phyloP scores from a whole-genome alignment of 2,888 invertebrate genomes.

The Meghimatium bilineatum region DNA sequence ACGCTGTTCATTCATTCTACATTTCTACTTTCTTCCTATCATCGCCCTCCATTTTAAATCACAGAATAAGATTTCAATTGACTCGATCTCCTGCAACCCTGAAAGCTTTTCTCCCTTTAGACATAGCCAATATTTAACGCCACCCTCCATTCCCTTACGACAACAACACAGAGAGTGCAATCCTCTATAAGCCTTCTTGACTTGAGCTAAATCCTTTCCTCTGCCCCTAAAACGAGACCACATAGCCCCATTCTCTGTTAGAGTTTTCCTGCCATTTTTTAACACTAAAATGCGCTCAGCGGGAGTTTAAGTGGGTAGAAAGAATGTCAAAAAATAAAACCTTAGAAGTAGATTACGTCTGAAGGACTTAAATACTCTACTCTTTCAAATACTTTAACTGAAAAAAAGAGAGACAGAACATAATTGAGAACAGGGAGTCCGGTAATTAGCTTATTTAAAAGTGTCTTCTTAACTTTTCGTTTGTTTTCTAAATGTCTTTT shows the following conservation, averaged over 20 bases:
- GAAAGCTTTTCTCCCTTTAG: background rate
- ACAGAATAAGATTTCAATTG: background rate
- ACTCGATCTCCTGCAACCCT: background rate
- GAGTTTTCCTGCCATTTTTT: background rate
- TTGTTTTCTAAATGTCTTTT: too few species aligned
- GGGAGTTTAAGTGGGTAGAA: background rate
- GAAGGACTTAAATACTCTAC: background rate
- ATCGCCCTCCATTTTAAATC: background rate
- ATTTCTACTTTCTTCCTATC: background rate
- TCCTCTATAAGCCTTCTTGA: background rate
- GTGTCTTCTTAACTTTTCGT: background rate
- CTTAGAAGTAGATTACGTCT: background rate
- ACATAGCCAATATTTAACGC: background rate
- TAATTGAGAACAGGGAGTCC: background rate
- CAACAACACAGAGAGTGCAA: background rate
- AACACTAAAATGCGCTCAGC: background rate
- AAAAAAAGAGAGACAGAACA: background rate
- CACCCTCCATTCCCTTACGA: background rate
- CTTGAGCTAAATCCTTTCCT: background rate
- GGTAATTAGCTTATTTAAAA: background rate
- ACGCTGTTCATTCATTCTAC: background rate
- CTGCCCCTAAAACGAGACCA: background rate
- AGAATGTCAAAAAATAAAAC: background rate
- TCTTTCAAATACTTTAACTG: background rate
- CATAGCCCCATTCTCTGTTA: background rate